Evolutionary conservation across 2,797 vertebrate genomes (phyloP).

Genomic region (Coendou prehensilis): DNA sequence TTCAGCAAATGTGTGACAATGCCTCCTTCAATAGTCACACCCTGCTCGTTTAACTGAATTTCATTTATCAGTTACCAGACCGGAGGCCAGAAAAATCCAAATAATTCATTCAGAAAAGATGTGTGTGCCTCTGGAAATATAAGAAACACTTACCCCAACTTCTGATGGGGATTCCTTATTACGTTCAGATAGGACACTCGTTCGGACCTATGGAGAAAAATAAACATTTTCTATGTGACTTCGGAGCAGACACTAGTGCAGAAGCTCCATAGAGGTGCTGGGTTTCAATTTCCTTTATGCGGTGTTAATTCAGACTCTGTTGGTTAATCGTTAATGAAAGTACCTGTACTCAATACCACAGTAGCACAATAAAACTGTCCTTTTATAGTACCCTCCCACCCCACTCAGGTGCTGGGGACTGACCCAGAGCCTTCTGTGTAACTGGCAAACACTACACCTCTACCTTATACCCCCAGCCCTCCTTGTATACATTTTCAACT

Average conservation of each 20-base stretch:
- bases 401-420: neutral
- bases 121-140: neutral
- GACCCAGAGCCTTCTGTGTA: neutral
- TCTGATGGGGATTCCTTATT: constrained; percentile 87
- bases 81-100: constrained; percentile 30
- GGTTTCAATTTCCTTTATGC: neutral
- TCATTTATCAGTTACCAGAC: constrained; percentile 12
- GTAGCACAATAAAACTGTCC: neutral
- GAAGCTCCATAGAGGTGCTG: neutral
- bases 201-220: constrained; percentile 85
- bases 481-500: neutral
- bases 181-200: constrained; percentile 86
- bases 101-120: neutral
- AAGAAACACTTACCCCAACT: constrained; percentile 87
- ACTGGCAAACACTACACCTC: neutral
- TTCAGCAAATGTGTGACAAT: neutral
- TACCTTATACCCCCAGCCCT: neutral
- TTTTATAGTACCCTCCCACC: neutral
- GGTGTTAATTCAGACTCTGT: neutral
- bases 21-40: neutral
- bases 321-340: constrained; percentile 72
- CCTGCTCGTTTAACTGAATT: constrained; percentile 53
- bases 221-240: constrained; percentile 57
- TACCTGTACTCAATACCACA: neutral
- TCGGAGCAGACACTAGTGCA: neutral